phyloP scores from a whole-genome alignment of 2,888 invertebrate genomes.

The Phengaris arion region DNA sequence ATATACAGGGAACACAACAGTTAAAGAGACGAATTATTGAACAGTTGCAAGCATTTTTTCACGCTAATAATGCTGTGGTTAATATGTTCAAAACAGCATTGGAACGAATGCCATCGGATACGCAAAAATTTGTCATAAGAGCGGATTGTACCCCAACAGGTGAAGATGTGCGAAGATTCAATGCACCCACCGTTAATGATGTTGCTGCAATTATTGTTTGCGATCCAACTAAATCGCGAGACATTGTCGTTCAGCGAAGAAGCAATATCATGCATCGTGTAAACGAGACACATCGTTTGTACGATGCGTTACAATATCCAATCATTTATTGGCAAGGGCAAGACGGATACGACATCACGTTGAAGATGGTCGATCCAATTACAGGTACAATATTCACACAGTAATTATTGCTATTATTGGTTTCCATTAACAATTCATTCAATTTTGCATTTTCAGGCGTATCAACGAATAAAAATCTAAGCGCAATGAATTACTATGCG shows the following conservation, averaged over 20 bases:
- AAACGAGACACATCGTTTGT: conserved; percentile 34
- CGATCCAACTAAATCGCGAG: conserved; percentile 38
- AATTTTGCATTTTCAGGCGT: too few relatives aligned
- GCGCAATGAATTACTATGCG: too few relatives aligned
- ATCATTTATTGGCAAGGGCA: conserved; percentile 39
- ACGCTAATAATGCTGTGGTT: conserved; percentile 41
- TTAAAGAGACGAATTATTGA: conserved; percentile 43
- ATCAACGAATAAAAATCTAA: too few relatives aligned
- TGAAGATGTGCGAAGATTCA: conserved; percentile 41
- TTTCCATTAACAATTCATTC: too few relatives aligned
- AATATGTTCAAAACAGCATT: conserved; percentile 42
- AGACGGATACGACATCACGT: conserved; percentile 39
- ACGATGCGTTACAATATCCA: conserved; percentile 39
- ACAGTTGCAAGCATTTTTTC: conserved; percentile 43
- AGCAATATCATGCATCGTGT: conserved; percentile 36
- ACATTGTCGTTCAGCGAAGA: conserved; percentile 40
- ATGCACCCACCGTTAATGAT: conserved; percentile 41
- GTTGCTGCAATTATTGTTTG: conserved; percentile 42
- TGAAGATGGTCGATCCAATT: conserved; percentile 37
- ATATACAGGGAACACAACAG: conserved; percentile 42
- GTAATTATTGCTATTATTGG: too few relatives aligned
- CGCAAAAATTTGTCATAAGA: conserved; percentile 35
- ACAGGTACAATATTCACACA: too few relatives aligned
- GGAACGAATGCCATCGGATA: conserved; percentile 31
- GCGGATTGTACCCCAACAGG: conserved; percentile 39